Conservation (phyloP, 2,888 invertebrate genomes). For the Ophioninae sp. region DNA sequence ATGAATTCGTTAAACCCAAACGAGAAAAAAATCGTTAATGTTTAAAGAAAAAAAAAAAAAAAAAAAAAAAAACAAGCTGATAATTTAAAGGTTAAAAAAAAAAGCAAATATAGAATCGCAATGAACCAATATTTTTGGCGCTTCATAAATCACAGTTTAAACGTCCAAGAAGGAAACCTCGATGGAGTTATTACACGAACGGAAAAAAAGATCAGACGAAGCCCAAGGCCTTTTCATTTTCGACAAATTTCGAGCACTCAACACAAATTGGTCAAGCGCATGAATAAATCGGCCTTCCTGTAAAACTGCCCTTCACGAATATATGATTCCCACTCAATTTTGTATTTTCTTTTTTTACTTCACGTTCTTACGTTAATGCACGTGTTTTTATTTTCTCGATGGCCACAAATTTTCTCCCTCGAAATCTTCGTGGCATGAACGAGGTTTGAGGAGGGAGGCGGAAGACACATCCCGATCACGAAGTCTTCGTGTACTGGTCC, state of each 20-base stretch:
- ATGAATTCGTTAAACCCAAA: constrained; percentile 44
- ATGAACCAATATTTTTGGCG: not conserved
- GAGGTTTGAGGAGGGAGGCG: too few relatives aligned
- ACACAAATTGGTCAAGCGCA: constrained; percentile 17
- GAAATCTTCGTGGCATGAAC: not conserved
- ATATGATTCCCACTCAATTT: constrained; percentile 19
- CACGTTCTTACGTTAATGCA: not conserved
- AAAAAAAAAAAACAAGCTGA: not conserved
- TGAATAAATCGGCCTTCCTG: constrained; percentile 15
- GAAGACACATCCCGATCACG: constrained; percentile 8
- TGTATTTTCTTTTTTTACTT: constrained; percentile 5
- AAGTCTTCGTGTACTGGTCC: not conserved
- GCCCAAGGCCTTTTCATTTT: constrained; percentile 9
- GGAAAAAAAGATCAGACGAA: not conserved
- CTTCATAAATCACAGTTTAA: not conserved
- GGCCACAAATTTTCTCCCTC: constrained; percentile 4
- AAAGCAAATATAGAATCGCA: not conserved
- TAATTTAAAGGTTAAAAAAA: not conserved
- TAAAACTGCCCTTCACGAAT: not conserved
- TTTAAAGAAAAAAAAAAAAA: not conserved
- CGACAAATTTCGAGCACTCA: constrained; percentile 10
- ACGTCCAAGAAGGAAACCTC: not conserved
- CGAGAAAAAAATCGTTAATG: too few relatives aligned
- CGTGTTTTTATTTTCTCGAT: not conserved
- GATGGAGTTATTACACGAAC: constrained; percentile 30